Percentiles rank a stretch among this genome's conserved stretches.
Evolutionary conservation across 2,888 invertebrate genomes (phyloP).

Genomic region (Tenthredo notha): DNA sequence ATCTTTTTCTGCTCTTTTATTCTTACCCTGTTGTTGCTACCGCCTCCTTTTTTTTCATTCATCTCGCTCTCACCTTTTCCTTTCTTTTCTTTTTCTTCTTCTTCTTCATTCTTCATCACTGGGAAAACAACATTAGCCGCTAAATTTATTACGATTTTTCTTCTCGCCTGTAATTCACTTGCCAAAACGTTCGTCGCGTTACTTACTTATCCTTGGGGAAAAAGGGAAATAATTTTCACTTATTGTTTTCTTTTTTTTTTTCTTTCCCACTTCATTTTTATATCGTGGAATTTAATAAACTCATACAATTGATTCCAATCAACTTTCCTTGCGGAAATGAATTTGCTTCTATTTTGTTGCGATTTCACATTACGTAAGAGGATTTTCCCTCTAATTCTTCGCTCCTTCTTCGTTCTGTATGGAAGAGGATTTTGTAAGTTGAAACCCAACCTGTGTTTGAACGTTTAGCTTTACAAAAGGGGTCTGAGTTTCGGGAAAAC

Average conservation of each 20-base stretch:
- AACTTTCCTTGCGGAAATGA: neutral
- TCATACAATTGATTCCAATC: neutral
- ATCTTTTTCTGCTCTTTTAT: constrained; percentile 2
- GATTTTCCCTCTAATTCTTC: constrained; percentile 33
- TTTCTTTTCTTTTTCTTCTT: neutral
- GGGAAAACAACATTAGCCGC: constrained; percentile 46
- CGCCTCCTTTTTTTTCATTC: neutral
- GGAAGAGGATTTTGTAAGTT: neutral
- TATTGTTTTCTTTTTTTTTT: neutral
- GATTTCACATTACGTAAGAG: neutral
- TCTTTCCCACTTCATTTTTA: neutral
- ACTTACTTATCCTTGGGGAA: neutral
- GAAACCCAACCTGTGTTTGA: constrained; percentile 9
- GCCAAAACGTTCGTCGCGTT: constrained; percentile 24
- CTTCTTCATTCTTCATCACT: constrained; percentile 26
- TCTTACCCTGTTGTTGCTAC: constrained; percentile 9
- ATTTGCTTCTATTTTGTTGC: neutral
- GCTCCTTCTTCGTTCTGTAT: neutral
- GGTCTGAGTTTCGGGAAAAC: neutral
- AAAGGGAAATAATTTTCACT: neutral
- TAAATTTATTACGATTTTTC: constrained; percentile 41
- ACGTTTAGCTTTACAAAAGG: constrained; percentile 31
- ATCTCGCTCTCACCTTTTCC: neutral
- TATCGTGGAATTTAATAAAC: neutral
- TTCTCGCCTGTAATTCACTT: neutral